Base-by-base conservation (phyloP, 2,113 vertebrate species). In the Hydrolagus affinis region DNA sequence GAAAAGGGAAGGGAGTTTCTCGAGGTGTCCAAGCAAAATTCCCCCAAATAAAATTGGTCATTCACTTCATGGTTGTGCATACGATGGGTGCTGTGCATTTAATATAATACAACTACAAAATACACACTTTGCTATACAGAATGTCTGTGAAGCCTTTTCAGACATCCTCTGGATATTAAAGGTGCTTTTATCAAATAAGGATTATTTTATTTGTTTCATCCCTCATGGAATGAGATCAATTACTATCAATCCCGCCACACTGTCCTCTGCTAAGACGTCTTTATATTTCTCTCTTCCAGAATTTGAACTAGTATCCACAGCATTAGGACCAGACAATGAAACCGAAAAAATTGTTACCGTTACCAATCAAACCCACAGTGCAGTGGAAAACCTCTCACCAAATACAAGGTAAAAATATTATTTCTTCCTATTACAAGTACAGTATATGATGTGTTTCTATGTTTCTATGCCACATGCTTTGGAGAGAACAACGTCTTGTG, bases 331-430 rank as follows among this genome's bases (percentile, higher is more conserved):
- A 87, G 92, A 91, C 28, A 89, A 92, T 75, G 96, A 94, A 87
- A 90, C 96, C 72, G 92, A 96, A 86, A 92, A 94, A 85, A 96
- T 95, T 0, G 86, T 97, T 87, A 89, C 95, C 91, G 93, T 93
- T 86, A 99, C 98, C 88, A 97, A 99, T 90, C 97, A 98, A 92
- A 98, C 98, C 0, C 96, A 98, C 89, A 95, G 96, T 85, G 94
- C 97, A 0, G 95, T 99, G 90, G 98, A 99, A 93, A 99, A 99
- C 88, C 92, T 99, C 86, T 96, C 95, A 89, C 96, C 97, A 88
- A 92, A 98, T 87, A 98, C 95, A 92, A 98, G 94, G 97, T 98
- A 93, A 64, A 83, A 30, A 17, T 28, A 30, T 68, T 68, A 83
- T 68, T 83, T 28, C 28, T 66, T 28, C 30, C 62, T 19, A 30